Conservation (phyloP, 2,888 invertebrate species). For the Pandemis corylana region DNA sequence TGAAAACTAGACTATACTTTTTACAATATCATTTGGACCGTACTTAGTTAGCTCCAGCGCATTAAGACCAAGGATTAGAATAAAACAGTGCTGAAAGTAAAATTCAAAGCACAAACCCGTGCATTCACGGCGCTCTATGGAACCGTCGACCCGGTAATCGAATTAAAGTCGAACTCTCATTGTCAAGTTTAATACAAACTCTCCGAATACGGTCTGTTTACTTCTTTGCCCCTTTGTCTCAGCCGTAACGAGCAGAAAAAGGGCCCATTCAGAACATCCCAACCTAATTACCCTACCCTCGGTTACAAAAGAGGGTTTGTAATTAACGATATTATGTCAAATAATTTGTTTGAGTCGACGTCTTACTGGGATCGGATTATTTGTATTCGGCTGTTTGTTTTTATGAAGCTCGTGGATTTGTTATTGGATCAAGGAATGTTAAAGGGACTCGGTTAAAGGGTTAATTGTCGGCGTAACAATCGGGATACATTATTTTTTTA, state of each 20-base stretch:
- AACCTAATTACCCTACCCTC: slow-evolving; percentile 82
- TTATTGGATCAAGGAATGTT: slow-evolving; percentile 8
- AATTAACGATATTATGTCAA: slow-evolving; percentile 85
- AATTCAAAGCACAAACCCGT: slow-evolving; percentile 18
- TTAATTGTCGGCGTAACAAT: slow-evolving; percentile 10
- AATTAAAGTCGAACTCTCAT: slow-evolving; percentile 69
- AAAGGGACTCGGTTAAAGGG: slow-evolving; percentile 7
- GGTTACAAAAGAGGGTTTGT: slow-evolving; percentile 81
- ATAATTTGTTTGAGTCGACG: slow-evolving; percentile 83
- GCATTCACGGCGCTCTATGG: slow-evolving; percentile 38
- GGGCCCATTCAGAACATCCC: slow-evolving; percentile 82
- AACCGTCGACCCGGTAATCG: slow-evolving; percentile 53
- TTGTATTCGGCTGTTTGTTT: slow-evolving; percentile 58
- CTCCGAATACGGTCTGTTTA: slow-evolving; percentile 80
- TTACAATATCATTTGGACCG: too few species aligned
- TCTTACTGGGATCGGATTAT: slow-evolving; percentile 81
- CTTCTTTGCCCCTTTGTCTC: slow-evolving; percentile 82
- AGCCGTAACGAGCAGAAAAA: slow-evolving; percentile 84
- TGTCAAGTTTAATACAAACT: slow-evolving; percentile 76
- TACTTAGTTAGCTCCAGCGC: too few species aligned
- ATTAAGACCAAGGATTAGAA: not conserved
- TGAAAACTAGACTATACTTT: too few species aligned
- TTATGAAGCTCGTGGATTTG: not conserved
- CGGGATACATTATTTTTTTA: not conserved
- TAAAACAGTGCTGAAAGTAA: slow-evolving; percentile 11